A percentile compares a stretch with the other conserved stretches of the same genome.
phyloP scores from a whole-genome alignment of 2,113 vertebrate species.

The Melanocharis versteri region DNA sequence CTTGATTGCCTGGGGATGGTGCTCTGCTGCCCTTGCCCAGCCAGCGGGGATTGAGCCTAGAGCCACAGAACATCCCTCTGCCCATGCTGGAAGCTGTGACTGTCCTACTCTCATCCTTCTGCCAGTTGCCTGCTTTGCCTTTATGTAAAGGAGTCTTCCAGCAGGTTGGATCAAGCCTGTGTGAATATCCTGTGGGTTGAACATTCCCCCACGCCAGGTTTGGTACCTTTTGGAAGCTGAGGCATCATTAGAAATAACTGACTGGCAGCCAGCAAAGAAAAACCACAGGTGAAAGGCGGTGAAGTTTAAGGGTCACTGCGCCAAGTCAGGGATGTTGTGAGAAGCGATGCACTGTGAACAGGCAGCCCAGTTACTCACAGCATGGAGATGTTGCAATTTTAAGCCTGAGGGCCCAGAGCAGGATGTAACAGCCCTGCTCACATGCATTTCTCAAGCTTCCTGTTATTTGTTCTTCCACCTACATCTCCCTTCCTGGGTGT shows the following conservation, averaged over 20 bases:
- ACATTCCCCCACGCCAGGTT: not conserved
- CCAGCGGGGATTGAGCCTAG: not conserved
- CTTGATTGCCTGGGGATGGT: not conserved
- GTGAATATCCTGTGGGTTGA: not conserved
- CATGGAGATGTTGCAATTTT: not conserved
- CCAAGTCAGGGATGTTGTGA: not conserved
- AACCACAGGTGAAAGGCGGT: not conserved
- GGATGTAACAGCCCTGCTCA: not conserved
- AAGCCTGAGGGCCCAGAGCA: not conserved
- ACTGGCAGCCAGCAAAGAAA: not conserved
- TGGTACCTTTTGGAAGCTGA: not conserved
- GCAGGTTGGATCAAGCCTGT: not conserved
- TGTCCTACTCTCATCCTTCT: not conserved
- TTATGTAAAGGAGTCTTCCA: not conserved
- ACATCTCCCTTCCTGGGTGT: not conserved
- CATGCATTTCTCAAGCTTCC: not conserved
- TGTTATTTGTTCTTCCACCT: conserved; percentile 32
- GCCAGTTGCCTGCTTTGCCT: not conserved
- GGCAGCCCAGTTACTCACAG: not conserved
- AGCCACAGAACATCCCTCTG: not conserved
- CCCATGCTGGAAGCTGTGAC: not conserved
- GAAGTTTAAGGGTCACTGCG: not conserved
- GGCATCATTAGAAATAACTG: not conserved
- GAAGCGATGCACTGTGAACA: not conserved
- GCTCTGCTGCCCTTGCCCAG: not conserved